Conservation (phyloP, 2,888 invertebrate species). For the Drosophila aldrichi region DNA sequence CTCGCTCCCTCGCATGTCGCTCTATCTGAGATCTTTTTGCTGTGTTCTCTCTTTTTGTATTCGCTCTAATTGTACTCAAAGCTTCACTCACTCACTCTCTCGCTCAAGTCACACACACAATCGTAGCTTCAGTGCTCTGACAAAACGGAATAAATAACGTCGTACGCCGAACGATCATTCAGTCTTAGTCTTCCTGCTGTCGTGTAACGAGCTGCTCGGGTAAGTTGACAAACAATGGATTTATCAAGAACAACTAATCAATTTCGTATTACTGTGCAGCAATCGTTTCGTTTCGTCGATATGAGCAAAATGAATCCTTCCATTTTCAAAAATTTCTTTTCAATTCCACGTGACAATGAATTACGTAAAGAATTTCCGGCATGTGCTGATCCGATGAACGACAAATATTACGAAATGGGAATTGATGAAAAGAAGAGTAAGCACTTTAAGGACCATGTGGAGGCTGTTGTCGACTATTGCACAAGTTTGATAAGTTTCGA, state of each 20-base stretch:
- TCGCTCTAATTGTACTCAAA: too few relatives aligned
- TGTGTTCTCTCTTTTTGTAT: too few relatives aligned
- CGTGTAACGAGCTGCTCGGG: too few relatives aligned
- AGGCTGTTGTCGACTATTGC: background rate
- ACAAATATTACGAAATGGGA: rapidly evolving
- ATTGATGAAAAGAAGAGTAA: rapidly evolving
- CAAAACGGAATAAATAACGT: too few relatives aligned
- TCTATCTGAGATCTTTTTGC: too few relatives aligned
- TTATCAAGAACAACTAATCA: background rate
- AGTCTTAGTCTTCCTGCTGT: too few relatives aligned
- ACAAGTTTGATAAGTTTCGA: background rate
- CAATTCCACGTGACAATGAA: background rate
- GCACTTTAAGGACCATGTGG: background rate
- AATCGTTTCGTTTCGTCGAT: background rate
- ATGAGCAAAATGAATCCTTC: background rate
- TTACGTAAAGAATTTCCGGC: background rate
- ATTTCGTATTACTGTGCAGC: background rate
- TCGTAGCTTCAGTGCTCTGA: too few relatives aligned
- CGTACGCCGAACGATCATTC: too few relatives aligned
- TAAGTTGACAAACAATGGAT: background rate
- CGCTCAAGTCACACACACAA: too few relatives aligned
- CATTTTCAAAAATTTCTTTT: background rate
- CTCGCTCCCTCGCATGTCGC: too few relatives aligned
- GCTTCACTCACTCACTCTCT: too few relatives aligned
- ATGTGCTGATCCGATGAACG: background rate